Evolutionary conservation across 2,888 invertebrate genomes (phyloP).

Genomic region (Ophioninae sp.): DNA sequence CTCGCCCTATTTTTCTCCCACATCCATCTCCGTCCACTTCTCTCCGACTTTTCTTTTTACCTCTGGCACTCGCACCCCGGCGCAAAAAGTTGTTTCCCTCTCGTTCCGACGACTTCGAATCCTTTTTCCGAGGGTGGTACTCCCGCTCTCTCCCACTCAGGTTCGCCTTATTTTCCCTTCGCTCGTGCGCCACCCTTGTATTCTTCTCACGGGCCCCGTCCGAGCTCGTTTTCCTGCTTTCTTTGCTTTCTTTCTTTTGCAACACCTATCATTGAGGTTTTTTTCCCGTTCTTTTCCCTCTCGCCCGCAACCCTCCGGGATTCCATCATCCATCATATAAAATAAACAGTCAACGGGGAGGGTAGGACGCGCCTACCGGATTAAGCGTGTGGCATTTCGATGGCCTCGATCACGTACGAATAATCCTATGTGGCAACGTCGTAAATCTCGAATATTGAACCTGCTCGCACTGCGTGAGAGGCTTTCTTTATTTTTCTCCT

Average conservation of each 20-base stretch:
- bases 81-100: constrained; percentile 53
- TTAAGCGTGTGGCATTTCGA: constrained; percentile 60
- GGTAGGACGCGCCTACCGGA: constrained; percentile 61
- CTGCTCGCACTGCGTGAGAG: constrained; percentile 39
- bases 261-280: constrained; percentile 41
- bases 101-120: constrained; percentile 61
- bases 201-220: constrained; percentile 50
- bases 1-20: constrained; percentile 62
- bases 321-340: constrained; percentile 73
- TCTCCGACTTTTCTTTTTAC: constrained; percentile 27
- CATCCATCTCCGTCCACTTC: constrained; percentile 68
- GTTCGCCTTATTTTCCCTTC: constrained; percentile 13
- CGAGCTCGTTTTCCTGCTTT: constrained; percentile 58
- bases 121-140: constrained; percentile 36
- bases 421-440: constrained; percentile 63
- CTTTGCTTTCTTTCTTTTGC: constrained; percentile 44
- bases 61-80: constrained; percentile 32
- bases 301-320: constrained; percentile 60
- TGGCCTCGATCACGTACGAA: constrained; percentile 66
- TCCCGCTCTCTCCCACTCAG: constrained; percentile 25
- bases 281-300: constrained; percentile 34
- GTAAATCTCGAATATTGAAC: constrained; percentile 60
- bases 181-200: constrained; percentile 22
- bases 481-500: constrained; percentile 41
- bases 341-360: constrained; percentile 71